phyloP scores from a whole-genome alignment of 2,113 vertebrate genomes.

The Murina feae region DNA sequence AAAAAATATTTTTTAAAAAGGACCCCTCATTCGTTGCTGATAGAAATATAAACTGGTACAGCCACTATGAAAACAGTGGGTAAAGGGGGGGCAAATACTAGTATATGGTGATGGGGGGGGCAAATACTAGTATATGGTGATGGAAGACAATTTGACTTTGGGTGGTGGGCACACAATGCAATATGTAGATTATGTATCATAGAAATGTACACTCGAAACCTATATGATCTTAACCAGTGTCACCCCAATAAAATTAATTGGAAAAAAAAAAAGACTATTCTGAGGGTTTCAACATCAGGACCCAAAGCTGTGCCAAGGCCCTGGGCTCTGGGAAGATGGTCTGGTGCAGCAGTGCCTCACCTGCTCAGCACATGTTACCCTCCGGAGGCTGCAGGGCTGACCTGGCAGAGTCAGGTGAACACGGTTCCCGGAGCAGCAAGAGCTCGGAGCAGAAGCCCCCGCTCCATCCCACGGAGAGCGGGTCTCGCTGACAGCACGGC shows the following conservation, averaged over 20 bases:
- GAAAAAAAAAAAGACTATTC: rapidly evolving
- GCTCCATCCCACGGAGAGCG: neutral
- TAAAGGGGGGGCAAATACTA: neutral
- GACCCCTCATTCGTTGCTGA: neutral
- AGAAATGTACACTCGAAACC: neutral
- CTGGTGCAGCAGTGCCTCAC: neutral
- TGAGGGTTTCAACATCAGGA: neutral
- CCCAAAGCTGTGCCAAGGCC: rapidly evolving
- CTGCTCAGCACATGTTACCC: neutral
- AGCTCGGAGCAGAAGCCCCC: neutral
- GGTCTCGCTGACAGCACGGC: neutral
- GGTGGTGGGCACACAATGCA: neutral
- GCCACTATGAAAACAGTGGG: neutral
- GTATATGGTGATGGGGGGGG: neutral
- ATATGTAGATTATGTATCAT: neutral
- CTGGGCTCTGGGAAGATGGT: neutral
- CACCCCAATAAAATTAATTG: neutral
- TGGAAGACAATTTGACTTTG: neutral
- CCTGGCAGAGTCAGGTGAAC: neutral
- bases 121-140: neutral
- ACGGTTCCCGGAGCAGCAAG: neutral
- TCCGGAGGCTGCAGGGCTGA: neutral
- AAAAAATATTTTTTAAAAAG: neutral
- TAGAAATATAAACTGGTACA: neutral
- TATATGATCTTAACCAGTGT: neutral